A percentile compares a stretch with the other conserved stretches of the same genome.
Evolutionary conservation across 2,113 vertebrate species (phyloP).

Genomic region (Mus spicilegus): DNA sequence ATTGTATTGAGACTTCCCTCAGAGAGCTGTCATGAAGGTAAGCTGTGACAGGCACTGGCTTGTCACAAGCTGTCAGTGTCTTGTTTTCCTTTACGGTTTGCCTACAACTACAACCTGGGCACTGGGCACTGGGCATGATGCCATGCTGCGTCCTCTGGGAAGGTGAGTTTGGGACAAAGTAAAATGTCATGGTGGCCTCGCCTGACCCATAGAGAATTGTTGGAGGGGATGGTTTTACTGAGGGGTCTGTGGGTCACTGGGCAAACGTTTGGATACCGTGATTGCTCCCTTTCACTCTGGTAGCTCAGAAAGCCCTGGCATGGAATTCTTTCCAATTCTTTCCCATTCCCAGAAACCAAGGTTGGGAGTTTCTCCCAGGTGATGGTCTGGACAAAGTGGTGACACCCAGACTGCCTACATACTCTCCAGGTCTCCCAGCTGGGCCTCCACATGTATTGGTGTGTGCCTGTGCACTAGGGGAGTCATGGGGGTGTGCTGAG

Average conservation of each 20-base stretch:
- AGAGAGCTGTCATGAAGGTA: neutral
- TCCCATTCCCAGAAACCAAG: neutral
- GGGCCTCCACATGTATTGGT: neutral
- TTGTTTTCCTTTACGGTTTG: neutral
- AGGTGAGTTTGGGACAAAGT: neutral
- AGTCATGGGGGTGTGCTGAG: neutral
- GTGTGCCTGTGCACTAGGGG: too few relatives aligned
- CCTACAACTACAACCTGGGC: neutral
- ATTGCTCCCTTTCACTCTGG: neutral
- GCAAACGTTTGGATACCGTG: neutral
- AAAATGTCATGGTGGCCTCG: neutral
- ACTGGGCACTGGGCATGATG: neutral
- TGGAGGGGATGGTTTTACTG: too few relatives aligned
- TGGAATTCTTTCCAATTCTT: neutral
- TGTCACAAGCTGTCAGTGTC: neutral
- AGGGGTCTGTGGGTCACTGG: neutral
- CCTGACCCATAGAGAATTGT: neutral
- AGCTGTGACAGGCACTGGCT: neutral
- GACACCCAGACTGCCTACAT: neutral
- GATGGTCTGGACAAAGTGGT: neutral
- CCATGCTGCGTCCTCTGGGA: neutral
- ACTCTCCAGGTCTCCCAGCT: neutral
- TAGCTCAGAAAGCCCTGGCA: neutral
- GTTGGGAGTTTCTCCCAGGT: neutral
- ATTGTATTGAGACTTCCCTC: neutral